These are phyloP conservation scores for Circaetus gallicus DNA, from an alignment of 2,113 vertebrate genomes.

Conservation along the genomic window DNA sequence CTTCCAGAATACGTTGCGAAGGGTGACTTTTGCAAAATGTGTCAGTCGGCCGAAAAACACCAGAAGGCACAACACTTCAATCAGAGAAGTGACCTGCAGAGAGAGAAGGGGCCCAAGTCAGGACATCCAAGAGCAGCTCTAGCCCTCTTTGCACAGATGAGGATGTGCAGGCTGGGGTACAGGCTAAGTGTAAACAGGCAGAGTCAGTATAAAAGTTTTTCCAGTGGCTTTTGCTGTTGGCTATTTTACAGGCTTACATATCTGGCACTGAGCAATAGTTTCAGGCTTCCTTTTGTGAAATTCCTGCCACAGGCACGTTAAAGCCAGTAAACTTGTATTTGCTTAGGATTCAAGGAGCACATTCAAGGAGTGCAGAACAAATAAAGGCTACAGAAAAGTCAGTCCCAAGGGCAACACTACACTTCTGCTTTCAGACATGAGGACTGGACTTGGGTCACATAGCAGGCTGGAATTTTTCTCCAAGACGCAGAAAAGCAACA, in stretches of 20 bases:
- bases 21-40: slow-evolving; percentile 87
- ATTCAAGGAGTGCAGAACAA: neutral
- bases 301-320: neutral
- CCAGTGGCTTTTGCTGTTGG: neutral
- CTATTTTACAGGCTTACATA: neutral
- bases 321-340: neutral
- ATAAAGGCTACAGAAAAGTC: neutral
- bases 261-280: neutral
- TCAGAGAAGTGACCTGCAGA: slow-evolving; percentile 78
- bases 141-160: neutral
- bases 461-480: neutral
- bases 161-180: neutral
- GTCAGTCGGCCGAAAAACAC: slow-evolving; percentile 80
- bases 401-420: neutral
- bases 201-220: neutral
- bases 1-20: slow-evolving; percentile 86
- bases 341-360: neutral
- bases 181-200: neutral
- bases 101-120: neutral
- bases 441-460: neutral
- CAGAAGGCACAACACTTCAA: slow-evolving; percentile 83
- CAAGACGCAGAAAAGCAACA: neutral
- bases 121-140: neutral
- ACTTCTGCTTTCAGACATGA: neutral
- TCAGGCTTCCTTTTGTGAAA: neutral